A percentile compares a stretch with the other conserved stretches of the same genome.
These are phyloP conservation scores for Lepidurus arcticus DNA, from an alignment of 1,140 invertebrate species.

Conservation along the genomic window DNA sequence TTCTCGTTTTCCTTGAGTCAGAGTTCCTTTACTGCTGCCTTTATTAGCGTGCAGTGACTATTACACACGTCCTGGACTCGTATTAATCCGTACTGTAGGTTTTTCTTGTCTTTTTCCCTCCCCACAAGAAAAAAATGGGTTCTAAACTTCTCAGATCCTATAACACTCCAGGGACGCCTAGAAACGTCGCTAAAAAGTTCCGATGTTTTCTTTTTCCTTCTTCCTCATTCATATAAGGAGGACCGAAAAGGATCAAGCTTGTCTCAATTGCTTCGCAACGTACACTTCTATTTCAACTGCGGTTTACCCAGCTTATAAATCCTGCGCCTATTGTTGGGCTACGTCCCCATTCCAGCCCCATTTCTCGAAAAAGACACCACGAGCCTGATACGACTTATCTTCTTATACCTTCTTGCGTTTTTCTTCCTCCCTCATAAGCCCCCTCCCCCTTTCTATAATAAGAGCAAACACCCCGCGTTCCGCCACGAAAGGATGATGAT, in stretches of 20 bases:
- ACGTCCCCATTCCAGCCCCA: neutral
- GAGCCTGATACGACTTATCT: slow-evolving; percentile 14
- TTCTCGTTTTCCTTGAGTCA: neutral
- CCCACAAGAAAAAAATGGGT: neutral
- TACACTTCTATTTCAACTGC: neutral
- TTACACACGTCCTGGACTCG: neutral
- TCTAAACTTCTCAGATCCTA: neutral
- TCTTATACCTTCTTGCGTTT: neutral
- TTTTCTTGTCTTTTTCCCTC: neutral
- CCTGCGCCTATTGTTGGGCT: neutral
- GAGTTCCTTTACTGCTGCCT: neutral
- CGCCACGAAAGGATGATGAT: slow-evolving; percentile 21
- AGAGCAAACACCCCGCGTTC: neutral
- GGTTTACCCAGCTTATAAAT: slow-evolving; percentile 11
- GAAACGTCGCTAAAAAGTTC: neutral
- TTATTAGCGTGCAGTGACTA: neutral
- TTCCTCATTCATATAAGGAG: neutral
- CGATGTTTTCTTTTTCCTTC: neutral
- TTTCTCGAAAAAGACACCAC: slow-evolving; percentile 4
- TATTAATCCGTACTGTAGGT: neutral
- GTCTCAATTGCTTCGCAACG: neutral
- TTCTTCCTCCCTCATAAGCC: neutral
- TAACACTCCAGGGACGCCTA: neutral
- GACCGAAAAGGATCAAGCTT: neutral
- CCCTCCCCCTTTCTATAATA: neutral